Base-by-base conservation (phyloP, 2,797 vertebrate species). In the Pipistrellus kuhlii region DNA sequence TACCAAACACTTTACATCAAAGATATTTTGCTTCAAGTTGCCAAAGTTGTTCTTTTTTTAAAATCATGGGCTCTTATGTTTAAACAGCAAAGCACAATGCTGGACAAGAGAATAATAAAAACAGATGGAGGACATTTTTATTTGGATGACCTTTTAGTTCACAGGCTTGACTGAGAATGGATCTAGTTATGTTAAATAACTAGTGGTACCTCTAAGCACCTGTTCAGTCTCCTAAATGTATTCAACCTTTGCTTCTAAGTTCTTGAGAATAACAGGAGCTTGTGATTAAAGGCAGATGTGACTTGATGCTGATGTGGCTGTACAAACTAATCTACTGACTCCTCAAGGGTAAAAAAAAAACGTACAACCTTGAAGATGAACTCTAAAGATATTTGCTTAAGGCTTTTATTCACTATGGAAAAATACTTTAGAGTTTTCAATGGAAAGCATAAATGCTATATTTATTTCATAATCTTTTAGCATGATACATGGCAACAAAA, bases 41-140 rank as follows among this genome's bases (percentile, higher is more conserved):
- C 82, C 84, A 46, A 71, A 62, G 25, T 62, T 62, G 78, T 90
- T 92, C 75, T 59, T 18, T 96, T 96, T 55, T 71, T 71, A 88
- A 21, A 21, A 53, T 71, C 89, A 55, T 90, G 73, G 71, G 62
- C 51, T 93, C 35, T 64, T 80, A 57, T 51, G 21, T 86, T 91
- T 95, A 94, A 94, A 92, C 0, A 84, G 46, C 32, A 78, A 87
- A 96, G 57, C 91, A 83, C 69, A 80, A 69, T 41, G 5, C 94
- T 51, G 71, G 94, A 91, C 95, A 51, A 89, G 84, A 97, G 93
- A 97, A 97, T 93, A 97, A 97, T 94, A 96, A 96, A 97, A 96
- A 5, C 96, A 97, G 93, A 94, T 94, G 73, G 96, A 94, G 93
- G 88, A 21, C 83, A 92, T 94, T 94, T 76, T 97, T 85, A 64